Base-by-base conservation (phyloP, 2,888 invertebrate genomes). In the Zaprionus bogoriensis region DNA sequence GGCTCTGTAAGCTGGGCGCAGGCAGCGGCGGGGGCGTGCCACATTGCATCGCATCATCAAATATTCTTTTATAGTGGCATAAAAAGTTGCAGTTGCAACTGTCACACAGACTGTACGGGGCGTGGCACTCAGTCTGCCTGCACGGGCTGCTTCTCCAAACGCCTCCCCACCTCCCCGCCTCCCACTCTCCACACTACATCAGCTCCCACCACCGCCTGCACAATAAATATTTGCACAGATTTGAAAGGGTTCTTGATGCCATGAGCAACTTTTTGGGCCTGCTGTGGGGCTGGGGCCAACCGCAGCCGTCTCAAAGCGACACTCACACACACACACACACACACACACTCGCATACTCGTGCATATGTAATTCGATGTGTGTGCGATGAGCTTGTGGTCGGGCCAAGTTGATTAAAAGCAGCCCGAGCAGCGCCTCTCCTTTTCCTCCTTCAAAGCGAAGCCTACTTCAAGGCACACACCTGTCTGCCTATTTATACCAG, bases 141-240 rank as follows among this genome's bases (percentile, higher is more conserved):
- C n/a, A n/a, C n/a, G n/a, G n/a, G n/a, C n/a, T n/a, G n/a, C n/a
- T n/a, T n/a, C n/a, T n/a, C n/a, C n/a, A n/a, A n/a, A n/a, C n/a
- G n/a, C n/a, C n/a, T n/a, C n/a, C n/a, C n/a, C n/a, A n/a, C n/a
- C n/a, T n/a, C n/a, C n/a, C n/a, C n/a, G n/a, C n/a, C n/a, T n/a
- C n/a, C n/a, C n/a, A n/a, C n/a, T n/a, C n/a, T n/a, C n/a, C n/a
- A n/a, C n/a, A n/a, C n/a, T n/a, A n/a, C n/a, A n/a, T n/a, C n/a
- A n/a, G 47, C 10, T 27, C 9, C 52, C 72, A 69, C 61, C 58
- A 19, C 50, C 45, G 57, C 53, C 53, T 42, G 72, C 51, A 74
- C 70, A 69, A 62, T 74, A 73, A 73, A 73, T 73, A 74, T 74
- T 73, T 74, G 74, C 70, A 60, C 66, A 74, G 74, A 74, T 73